Evolutionary conservation across 2,797 vertebrate genomes (phyloP), one percentile per base, ranked within the genome.

Genomic region (Trachops cirrhosus): DNA sequence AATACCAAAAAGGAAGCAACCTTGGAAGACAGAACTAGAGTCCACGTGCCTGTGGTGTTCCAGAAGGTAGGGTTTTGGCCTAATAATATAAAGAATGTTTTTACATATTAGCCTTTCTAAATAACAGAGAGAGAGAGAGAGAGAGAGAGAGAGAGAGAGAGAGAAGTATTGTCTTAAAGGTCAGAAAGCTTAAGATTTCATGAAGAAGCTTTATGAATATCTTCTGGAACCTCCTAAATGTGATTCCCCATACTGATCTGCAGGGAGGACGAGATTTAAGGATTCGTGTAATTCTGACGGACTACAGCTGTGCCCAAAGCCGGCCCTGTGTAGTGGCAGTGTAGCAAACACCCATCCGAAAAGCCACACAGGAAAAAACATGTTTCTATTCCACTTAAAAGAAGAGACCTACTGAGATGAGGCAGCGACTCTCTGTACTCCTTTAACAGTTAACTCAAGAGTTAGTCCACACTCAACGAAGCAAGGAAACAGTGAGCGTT

Each of bases 161-260:
- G 64, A 41, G 39, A n/a, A 87, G 37, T 77, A 29, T 15, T n/a
- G 41, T 85, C 32, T 78, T 71, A 44, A 34, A 91, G 34, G 24
- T 68, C 41, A 78, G 82, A 94, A 89, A 93, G 62, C 46, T 91
- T 74, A 85, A 80, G 50, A 91, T 54, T n/a, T 82, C 73, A 78
- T 3, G 3, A 88, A 92, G 29, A 74, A 14, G n/a, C 14, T 84
- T 95, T 83, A 57, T 62, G 29, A 85, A 32, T 77, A 80, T 37
- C 44, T 82, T 83, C 34, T 67, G 44, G 18, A n/a, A 48, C 37
- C 86, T 86, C 85, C 41, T 90, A 75, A 89, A 32, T 67, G 48
- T 86, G 78, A 74, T 39, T 88, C 24, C 29, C 44, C n/a, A 32
- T 19, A 32, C 2, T 80, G 54, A 32, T 37, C 32, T 52, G 9